Evolutionary conservation across 2,797 vertebrate genomes (phyloP).

Genomic region (Xenops minutus): DNA sequence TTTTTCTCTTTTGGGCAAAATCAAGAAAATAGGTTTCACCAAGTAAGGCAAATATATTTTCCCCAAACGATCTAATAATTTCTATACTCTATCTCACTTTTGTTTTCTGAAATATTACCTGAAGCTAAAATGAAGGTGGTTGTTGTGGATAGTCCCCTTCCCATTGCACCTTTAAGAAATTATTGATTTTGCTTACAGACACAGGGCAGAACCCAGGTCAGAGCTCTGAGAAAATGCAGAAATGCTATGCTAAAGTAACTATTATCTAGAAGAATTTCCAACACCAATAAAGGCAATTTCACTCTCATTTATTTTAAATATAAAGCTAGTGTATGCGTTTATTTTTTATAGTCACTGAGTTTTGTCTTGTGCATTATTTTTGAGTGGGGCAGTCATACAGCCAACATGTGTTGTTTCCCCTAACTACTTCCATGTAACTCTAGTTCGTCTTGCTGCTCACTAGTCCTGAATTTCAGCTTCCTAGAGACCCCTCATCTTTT

Average conservation of each 20-base stretch:
- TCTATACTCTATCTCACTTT: not conserved
- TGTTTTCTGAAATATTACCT: not conserved
- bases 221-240: not conserved
- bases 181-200: not conserved
- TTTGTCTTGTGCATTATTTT: not conserved
- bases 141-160: not conserved
- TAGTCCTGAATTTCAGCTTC: not conserved
- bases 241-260: not conserved
- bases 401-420: not conserved
- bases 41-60: not conserved
- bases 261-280: not conserved
- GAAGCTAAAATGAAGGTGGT: not conserved
- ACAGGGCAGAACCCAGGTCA: not conserved
- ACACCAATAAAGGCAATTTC: not conserved
- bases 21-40: not conserved
- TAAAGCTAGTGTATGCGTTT: not conserved
- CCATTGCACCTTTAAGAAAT: not conserved
- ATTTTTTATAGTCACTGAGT: not conserved
- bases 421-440: not conserved
- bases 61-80: not conserved
- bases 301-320: not conserved
- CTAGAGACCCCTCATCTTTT: not conserved
- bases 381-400: not conserved
- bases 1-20: not conserved
- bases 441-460: not conserved